These are phyloP conservation scores for Saturnia japonica DNA, from an alignment of 2,888 invertebrate genomes.

Conservation along the genomic window DNA sequence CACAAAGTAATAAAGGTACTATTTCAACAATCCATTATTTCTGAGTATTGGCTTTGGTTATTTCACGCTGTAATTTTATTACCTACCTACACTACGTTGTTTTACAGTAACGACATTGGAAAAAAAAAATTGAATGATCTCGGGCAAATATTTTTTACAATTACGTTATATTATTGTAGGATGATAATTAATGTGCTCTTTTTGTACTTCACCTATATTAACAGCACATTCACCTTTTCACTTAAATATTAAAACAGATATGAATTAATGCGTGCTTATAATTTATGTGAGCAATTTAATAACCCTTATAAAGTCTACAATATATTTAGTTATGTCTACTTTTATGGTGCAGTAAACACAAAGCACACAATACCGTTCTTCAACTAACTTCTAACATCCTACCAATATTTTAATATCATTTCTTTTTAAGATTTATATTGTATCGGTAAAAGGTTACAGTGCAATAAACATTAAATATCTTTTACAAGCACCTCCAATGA, in stretches of 20 bases:
- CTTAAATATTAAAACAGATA: slow-evolving; percentile 32
- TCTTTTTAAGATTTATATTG: neutral
- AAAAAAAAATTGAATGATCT: slow-evolving; percentile 40
- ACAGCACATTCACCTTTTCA: slow-evolving; percentile 34
- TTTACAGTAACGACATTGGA: slow-evolving; percentile 44
- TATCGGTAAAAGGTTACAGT: neutral
- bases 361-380: neutral
- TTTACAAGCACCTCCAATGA: neutral
- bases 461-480: neutral
- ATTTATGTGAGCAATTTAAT: slow-evolving; percentile 64
- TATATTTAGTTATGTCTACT: slow-evolving; percentile 8
- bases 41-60: slow-evolving; percentile 66
- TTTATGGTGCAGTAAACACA: slow-evolving; percentile 5
- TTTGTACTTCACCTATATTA: slow-evolving; percentile 51
- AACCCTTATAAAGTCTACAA: slow-evolving; percentile 23
- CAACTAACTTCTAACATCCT: neutral
- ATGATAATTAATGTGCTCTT: slow-evolving; percentile 42
- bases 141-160: slow-evolving; percentile 36
- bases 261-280: slow-evolving; percentile 52
- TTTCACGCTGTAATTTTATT: slow-evolving; percentile 69
- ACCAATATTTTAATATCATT: slow-evolving; percentile 7
- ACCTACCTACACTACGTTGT: slow-evolving; percentile 50
- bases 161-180: slow-evolving; percentile 29
- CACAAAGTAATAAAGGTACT: slow-evolving; percentile 24
- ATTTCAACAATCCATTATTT: slow-evolving; percentile 49